phyloP scores from a whole-genome alignment of 1,140 invertebrate genomes.

The Scaptomyza hsui region DNA sequence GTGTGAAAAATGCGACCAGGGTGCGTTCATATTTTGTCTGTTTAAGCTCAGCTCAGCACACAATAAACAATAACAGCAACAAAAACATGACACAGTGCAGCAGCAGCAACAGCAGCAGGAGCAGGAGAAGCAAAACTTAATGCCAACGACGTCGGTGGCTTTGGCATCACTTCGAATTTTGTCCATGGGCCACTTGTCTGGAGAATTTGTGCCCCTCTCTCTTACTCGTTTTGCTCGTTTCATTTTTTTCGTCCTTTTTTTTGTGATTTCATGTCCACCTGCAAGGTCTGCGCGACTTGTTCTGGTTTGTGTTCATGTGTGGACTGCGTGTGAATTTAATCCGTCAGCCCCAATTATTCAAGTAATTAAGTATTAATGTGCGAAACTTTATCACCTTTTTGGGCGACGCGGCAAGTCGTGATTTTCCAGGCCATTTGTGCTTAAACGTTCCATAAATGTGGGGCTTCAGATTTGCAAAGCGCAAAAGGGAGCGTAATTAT shows the following conservation, averaged over 20 bases:
- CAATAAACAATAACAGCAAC: conserved; percentile 49
- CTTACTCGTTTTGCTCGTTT: conserved; percentile 27
- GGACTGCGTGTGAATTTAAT: conserved; percentile 72
- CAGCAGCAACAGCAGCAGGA: conserved; percentile 22
- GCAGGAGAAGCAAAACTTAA: conserved; percentile 47
- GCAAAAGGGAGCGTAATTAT: conserved; percentile 6
- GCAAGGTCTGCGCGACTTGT: conserved; percentile 45
- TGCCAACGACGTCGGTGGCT: conserved; percentile 79
- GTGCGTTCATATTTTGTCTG: conserved; percentile 48
- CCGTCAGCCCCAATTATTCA: conserved; percentile 79
- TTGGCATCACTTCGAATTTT: conserved; percentile 74
- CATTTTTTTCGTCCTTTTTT: conserved; percentile 34
- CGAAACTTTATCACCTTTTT: conserved; percentile 77
- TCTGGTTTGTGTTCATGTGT: conserved; percentile 7
- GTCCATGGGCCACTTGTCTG: conserved; percentile 35
- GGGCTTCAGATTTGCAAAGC: conserved; percentile 48
- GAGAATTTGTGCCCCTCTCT: conserved; percentile 20
- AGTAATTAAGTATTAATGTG: conserved; percentile 82
- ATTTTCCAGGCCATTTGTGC: conserved; percentile 78
- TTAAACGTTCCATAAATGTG: conserved; percentile 61
- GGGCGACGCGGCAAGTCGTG: conserved; percentile 58
- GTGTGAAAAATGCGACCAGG: conserved; percentile 73
- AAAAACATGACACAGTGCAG: conserved; percentile 21
- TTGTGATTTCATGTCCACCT: conserved; percentile 52
- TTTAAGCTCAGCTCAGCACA: conserved; percentile 62